Evolutionary conservation across 2,797 vertebrate species (phyloP), one percentile per base, ranked within the genome.

Genomic region (Arctocebus calabarensis): DNA sequence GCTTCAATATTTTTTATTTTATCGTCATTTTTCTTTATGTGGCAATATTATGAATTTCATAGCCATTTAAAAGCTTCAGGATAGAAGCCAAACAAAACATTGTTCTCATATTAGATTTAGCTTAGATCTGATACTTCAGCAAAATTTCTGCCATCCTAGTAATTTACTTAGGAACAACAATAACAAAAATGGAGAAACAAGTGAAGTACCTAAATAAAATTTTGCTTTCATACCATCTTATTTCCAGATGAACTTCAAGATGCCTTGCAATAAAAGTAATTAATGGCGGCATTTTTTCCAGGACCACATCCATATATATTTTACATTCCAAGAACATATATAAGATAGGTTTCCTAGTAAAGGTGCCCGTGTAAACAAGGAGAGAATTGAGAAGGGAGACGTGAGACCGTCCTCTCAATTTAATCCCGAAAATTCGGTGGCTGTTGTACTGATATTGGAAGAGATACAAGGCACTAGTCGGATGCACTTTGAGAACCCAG

Each of bases 1-100:
- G 5, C 22, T 88, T 96, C 16, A 74, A 27, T 89, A 9, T 74
- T 70, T 81, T 78, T 78, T 95, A 4, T 94, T 84, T 96, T n/a
- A 66, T 16, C 16, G 14, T 84, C 32, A 55, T 74, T 94, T 96
- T 27, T 88, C 48, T 88, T 79, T 88, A 59, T 59, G 55, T 37
- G n/a, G 23, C 19, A 79, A 62, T n/a, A 66, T 77, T 86, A 55
- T 84, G 23, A 79, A 75, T 84, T 90, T 85, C 55, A 84, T 22
- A 85, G 4, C 27, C 43, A 85, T 84, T 82, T 19, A 22, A 74
- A 85, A 86, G 19, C 40, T 90, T n/a, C 7, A 59, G 32, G 34
- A 82, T 68, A 81, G 84, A 45, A 45, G 3, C 52, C 78, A 82
- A 29, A 55, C 14, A 85, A 79, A 94, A 43, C 7, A 32, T 90